phyloP scores from a whole-genome alignment of 2,797 vertebrate genomes.

The Lycodopsis pacificus region DNA sequence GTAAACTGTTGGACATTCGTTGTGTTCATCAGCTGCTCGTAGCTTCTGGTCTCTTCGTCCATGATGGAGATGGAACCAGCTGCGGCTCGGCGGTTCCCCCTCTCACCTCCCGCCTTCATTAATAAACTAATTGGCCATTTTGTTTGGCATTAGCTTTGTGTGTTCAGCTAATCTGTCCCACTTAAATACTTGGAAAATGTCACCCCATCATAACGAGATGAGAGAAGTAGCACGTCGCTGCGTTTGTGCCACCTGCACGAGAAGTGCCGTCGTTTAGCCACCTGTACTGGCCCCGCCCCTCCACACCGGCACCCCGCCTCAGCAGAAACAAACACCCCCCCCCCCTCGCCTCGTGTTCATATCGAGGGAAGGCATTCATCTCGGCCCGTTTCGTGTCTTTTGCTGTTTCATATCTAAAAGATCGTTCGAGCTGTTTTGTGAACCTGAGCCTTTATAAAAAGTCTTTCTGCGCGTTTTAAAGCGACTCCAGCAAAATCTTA shows the following conservation, averaged over 20 bases:
- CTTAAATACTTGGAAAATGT: slow-evolving; percentile 83
- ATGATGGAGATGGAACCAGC: background rate
- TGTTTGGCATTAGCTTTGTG: slow-evolving; percentile 86
- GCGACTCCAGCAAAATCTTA: background rate
- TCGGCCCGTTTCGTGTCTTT: background rate
- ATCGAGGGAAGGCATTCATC: background rate
- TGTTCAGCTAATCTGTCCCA: slow-evolving; percentile 87
- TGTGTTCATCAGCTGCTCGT: background rate
- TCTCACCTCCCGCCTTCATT: slow-evolving; percentile 54
- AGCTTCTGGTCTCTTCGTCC: background rate
- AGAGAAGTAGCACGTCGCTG: slow-evolving; percentile 85
- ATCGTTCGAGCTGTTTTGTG: background rate
- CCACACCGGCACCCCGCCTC: slow-evolving; percentile 27
- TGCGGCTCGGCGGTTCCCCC: background rate
- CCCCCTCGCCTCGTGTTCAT: background rate
- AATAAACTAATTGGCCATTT: slow-evolving; percentile 81
- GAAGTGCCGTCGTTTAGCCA: slow-evolving; percentile 72
- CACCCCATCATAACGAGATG: slow-evolving; percentile 86
- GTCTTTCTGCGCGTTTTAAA: background rate
- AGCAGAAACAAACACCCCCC: slow-evolving; percentile 52
- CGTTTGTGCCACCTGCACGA: slow-evolving; percentile 80
- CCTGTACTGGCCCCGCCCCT: slow-evolving; percentile 57
- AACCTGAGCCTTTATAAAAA: background rate
- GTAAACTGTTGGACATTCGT: background rate
- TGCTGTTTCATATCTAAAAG: background rate